Evolutionary conservation across 2,888 invertebrate genomes (phyloP), one percentile per base, ranked within the genome.

Genomic region (Platerodrilus igneus): DNA sequence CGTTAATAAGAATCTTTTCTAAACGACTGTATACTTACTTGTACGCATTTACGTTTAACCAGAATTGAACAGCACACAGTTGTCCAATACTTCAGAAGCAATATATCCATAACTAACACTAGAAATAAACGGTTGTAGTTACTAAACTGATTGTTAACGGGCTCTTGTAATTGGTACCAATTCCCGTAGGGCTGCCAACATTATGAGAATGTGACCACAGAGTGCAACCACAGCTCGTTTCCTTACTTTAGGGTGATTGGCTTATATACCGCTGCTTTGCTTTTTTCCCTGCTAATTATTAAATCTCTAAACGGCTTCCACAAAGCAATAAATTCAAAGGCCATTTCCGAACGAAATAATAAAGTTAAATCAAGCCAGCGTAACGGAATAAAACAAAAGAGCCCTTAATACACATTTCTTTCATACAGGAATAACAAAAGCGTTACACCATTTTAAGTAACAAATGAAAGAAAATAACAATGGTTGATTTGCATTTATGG

Each of bases 401-500:
- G 51, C 58, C 58, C 58, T 58, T 57, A 55, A 56, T 57, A 54
- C n/a, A n/a, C 56, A 52, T 57, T 57, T 59, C 60, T 60, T 61
- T 52, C 50, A 44, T 41, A 44, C 55, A 55, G 55, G 58, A 57
- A 59, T 59, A 57, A 50, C 50, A 48, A 51, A 49, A 52, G 49
- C 55, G 54, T 53, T 56, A 59, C 57, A 55, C 56, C 51, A 53
- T 58, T 59, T 59, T 59, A 61, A 61, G 61, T 60, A 60, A 58
- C 58, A 56, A 58, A 57, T 56, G 57, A 58, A 57, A 57, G 56
- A 57, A 58, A 55, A 52, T 50, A 58, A 60, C 60, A 60, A 60
- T 58, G 57, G 55, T 56, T 55, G 59, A 60, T 60, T 60, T 60
- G 60, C 62, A 63, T 63, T 60, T 55, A 57, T 60, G 59, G 60